Conservation (phyloP, 1,140 invertebrate genomes). For the Chironomus tepperi region DNA sequence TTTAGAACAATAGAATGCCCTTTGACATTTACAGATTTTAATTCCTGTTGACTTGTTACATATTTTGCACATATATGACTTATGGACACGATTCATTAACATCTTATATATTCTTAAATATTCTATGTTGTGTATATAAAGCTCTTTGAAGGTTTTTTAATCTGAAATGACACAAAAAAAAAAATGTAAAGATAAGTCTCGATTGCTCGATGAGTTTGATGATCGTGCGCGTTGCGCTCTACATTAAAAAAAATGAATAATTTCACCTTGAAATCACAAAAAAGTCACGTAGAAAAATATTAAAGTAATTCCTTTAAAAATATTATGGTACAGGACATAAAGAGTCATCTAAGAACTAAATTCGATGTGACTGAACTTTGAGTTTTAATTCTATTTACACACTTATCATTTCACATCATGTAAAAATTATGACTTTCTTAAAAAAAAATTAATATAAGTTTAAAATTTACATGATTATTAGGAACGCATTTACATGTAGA, state of each 20-base stretch:
- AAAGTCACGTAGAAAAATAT: background rate
- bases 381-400: too few relatives aligned
- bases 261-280: conserved; percentile 23
- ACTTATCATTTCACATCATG: too few relatives aligned
- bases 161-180: background rate
- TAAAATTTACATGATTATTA: too few relatives aligned
- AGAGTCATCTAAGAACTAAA: too few relatives aligned
- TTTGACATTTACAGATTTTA: conserved; percentile 42
- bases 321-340: too few relatives aligned
- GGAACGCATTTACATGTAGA: too few relatives aligned
- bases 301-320: too few relatives aligned
- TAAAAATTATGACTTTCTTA: too few relatives aligned
- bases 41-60: background rate
- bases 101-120: background rate
- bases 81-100: background rate
- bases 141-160: background rate
- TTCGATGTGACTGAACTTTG: too few relatives aligned
- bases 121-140: background rate
- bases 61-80: background rate
- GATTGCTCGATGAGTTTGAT: background rate
- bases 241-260: background rate
- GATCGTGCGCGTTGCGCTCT: background rate
- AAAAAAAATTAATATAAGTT: too few relatives aligned
- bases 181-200: background rate
- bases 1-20: conserved; percentile 60